Evolutionary conservation across 2,113 vertebrate genomes (phyloP).

Genomic region (Columba janthina): DNA sequence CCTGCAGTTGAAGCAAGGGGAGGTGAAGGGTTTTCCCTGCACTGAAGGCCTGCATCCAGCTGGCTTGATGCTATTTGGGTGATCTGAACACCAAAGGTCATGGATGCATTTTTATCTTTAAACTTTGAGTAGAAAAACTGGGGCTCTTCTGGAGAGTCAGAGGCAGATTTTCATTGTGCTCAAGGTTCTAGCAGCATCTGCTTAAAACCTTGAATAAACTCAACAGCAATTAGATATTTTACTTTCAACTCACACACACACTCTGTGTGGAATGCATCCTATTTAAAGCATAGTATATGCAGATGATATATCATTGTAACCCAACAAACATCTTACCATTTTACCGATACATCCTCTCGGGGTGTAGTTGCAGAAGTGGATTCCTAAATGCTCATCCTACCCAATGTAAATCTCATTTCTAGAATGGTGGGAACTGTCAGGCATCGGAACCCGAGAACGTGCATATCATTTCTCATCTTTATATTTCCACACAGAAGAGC

Average conservation of each 20-base stretch:
- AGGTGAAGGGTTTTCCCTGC: neutral
- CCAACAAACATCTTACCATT: neutral
- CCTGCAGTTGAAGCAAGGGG: neutral
- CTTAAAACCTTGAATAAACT: neutral
- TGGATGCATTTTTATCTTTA: neutral
- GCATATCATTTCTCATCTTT: neutral
- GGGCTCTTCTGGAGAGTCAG: neutral
- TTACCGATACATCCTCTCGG: neutral
- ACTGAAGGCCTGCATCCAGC: conserved; percentile 3
- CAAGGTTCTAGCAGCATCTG: neutral
- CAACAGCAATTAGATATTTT: neutral
- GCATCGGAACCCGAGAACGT: neutral
- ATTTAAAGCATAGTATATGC: neutral
- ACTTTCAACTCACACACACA: neutral
- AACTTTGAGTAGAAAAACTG: neutral
- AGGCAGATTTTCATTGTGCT: neutral
- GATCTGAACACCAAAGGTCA: neutral
- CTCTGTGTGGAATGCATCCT: neutral
- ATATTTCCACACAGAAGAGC: neutral
- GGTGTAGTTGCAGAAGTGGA: neutral
- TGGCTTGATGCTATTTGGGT: neutral
- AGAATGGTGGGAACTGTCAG: conserved; percentile 29
- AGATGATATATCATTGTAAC: neutral
- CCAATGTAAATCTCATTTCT: neutral
- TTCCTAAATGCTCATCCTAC: neutral